A percentile compares a stretch with the other conserved stretches of the same genome.
These are phyloP conservation scores for Etheostoma nigrum DNA, from an alignment of 2,797 vertebrate species.

Conservation along the genomic window DNA sequence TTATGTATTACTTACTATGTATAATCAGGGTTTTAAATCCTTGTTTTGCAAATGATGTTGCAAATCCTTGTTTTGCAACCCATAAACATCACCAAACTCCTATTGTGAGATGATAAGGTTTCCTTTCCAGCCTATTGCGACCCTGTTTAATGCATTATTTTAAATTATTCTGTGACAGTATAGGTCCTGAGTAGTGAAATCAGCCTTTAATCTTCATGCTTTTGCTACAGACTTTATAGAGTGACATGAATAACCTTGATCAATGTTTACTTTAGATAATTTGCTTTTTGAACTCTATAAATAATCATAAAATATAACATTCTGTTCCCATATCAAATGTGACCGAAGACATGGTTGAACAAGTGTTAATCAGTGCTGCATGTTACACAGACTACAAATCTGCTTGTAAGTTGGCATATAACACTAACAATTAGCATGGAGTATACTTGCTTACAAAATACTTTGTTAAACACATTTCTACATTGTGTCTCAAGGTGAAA, in stretches of 20 bases:
- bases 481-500: background rate
- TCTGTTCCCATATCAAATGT: conserved; percentile 50
- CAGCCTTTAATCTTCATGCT: conserved; percentile 50
- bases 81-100: conserved; percentile 53
- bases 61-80: conserved; percentile 20
- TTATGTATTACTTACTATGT: conserved; percentile 31
- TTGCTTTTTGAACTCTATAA: conserved; percentile 62
- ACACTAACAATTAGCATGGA: conserved; percentile 1
- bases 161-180: conserved; percentile 57
- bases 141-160: conserved; percentile 45
- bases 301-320: conserved; percentile 55
- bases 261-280: conserved; percentile 68
- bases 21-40: conserved; percentile 45
- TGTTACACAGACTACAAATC: conserved; percentile 31
- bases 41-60: conserved; percentile 22
- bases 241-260: conserved; percentile 69
- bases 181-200: conserved; percentile 59
- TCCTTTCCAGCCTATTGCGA: conserved; percentile 32
- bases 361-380: conserved; percentile 52
- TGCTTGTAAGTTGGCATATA: conserved; percentile 10
- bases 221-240: conserved; percentile 47
- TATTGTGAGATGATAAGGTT: conserved; percentile 49
- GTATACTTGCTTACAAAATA: background rate
- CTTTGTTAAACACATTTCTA: conserved; percentile 12
- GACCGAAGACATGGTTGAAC: conserved; percentile 33